Evolutionary conservation across 2,113 vertebrate species (phyloP).

Genomic region (Toxotes jaculatrix): DNA sequence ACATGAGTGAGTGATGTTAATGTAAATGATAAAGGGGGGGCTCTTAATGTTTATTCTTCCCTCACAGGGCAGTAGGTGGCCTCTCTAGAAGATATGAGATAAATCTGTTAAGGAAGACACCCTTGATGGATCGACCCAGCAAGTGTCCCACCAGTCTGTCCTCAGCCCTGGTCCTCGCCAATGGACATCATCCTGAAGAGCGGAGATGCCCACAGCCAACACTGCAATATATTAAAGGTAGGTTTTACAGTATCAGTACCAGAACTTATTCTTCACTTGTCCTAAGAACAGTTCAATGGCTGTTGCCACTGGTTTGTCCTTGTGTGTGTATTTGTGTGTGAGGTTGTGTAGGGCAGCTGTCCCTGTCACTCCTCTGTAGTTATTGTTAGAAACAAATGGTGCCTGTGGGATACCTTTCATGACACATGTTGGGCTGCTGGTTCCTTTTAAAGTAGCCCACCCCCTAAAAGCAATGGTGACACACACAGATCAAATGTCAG

Average conservation of each 20-base stretch:
- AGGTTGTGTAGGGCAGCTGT: conserved; percentile 61
- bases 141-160: not conserved
- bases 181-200: not conserved
- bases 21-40: not conserved
- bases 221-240: conserved; percentile 2
- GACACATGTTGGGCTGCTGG: conserved; percentile 41
- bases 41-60: not conserved
- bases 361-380: conserved; percentile 61
- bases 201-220: conserved; percentile 2
- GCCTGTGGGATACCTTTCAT: conserved; percentile 60
- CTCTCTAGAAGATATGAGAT: not conserved
- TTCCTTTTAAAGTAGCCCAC: conserved; percentile 35
- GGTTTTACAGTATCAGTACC: not conserved
- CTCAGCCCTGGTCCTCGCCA: not conserved
- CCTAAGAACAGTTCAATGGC: not conserved
- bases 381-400: conserved; percentile 81
- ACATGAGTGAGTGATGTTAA: not conserved
- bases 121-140: not conserved
- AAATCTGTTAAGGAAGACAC: not conserved
- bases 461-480: not conserved
- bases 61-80: not conserved
- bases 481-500: not conserved
- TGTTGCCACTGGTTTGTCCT: not conserved
- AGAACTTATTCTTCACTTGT: not conserved
- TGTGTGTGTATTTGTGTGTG: conserved; percentile 21